Percentiles rank a stretch among this genome's conserved stretches.
Conservation (phyloP, 2,113 vertebrate genomes). For the Phainopepla nitens region DNA sequence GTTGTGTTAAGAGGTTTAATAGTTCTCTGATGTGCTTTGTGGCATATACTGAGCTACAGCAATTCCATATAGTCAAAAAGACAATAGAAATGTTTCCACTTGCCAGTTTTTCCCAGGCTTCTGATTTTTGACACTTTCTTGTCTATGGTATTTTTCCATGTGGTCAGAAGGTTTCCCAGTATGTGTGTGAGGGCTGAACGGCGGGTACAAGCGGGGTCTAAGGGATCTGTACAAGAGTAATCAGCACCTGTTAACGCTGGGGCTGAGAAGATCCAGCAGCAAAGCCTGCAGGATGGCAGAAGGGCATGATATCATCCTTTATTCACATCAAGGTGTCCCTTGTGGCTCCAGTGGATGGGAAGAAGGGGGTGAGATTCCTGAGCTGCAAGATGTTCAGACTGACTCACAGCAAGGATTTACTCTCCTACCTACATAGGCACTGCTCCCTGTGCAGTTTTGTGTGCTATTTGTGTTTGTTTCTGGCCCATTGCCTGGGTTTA, state of each 20-base stretch:
- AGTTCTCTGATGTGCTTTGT: not conserved
- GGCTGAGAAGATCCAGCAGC: not conserved
- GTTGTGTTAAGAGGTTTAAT: not conserved
- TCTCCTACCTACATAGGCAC: accelerated
- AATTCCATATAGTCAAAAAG: not conserved
- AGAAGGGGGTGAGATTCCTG: not conserved
- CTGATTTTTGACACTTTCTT: not conserved
- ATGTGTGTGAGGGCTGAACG: not conserved
- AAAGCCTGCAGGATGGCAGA: not conserved
- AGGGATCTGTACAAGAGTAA: not conserved
- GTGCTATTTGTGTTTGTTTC: not conserved
- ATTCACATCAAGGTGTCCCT: not conserved
- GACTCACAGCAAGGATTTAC: not conserved
- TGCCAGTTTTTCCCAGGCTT: not conserved
- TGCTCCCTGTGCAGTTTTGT: not conserved
- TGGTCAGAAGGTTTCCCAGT: not conserved
- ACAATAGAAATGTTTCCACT: not conserved
- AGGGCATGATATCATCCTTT: not conserved
- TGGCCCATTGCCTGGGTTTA: not conserved
- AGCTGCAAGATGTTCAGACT: not conserved
- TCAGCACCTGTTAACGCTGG: not conserved
- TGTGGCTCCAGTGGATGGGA: not conserved
- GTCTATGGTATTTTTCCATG: not conserved
- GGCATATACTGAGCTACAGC: not conserved
- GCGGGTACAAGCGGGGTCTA: not conserved